Conservation (phyloP, 1,140 invertebrate genomes). For the Neodiprion lecontei region DNA sequence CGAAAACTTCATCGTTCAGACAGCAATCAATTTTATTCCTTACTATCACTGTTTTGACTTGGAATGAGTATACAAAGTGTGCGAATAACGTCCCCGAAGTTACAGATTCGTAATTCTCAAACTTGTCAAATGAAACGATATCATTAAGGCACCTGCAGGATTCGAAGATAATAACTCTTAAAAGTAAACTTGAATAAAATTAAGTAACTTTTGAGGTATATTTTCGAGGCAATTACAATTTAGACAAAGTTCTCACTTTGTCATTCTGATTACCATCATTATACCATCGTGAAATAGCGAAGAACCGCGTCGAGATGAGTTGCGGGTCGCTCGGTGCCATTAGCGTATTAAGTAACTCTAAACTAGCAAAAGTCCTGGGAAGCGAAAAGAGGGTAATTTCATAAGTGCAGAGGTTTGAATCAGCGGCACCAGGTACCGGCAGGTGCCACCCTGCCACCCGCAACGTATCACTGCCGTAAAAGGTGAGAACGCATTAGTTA, state of each 20-base stretch:
- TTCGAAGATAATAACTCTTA: no score
- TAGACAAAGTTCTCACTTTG: background rate
- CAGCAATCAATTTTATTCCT: no score
- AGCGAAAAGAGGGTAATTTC: constrained; percentile 41
- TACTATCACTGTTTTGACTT: no score
- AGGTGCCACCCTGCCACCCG: constrained; percentile 8
- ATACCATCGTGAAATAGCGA: background rate
- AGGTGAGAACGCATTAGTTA: constrained; percentile 43
- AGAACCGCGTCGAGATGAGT: no score
- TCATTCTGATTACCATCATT: background rate
- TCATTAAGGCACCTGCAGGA: no score
- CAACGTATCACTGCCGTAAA: background rate
- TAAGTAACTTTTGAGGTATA: no score
- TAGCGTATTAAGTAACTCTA: constrained; percentile 37
- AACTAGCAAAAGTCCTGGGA: constrained; percentile 17
- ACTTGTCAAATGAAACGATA: no score
- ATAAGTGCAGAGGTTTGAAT: constrained; percentile 53
- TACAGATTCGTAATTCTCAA: no score
- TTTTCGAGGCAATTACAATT: background rate
- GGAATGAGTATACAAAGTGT: no score
- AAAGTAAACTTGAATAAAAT: no score
- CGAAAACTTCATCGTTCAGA: no score
- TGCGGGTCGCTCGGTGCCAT: constrained; percentile 23
- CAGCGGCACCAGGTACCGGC: constrained; percentile 51
- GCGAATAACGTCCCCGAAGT: no score